phyloP scores from a whole-genome alignment of 2,113 vertebrate species.

The Verasper variegatus region DNA sequence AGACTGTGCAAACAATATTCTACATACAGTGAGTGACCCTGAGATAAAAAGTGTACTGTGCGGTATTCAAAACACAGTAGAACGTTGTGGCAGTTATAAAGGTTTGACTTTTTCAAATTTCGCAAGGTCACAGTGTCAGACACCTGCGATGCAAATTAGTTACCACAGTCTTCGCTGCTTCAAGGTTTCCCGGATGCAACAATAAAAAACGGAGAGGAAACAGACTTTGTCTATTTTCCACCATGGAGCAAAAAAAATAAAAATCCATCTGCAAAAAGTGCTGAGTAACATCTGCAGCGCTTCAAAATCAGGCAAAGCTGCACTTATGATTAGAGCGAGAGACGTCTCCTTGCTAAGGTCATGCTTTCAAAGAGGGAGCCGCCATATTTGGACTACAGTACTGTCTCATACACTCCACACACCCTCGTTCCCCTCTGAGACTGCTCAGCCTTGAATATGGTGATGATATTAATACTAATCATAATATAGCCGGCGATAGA shows the following conservation, averaged over 20 bases:
- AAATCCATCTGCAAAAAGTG: slow-evolving; percentile 47
- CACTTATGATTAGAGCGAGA: slow-evolving; percentile 48
- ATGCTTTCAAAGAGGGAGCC: slow-evolving; percentile 62
- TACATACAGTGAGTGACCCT: too few relatives aligned
- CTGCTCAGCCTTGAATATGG: slow-evolving; percentile 71
- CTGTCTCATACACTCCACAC: slow-evolving; percentile 46
- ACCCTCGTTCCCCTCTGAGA: slow-evolving; percentile 66
- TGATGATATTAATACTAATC: slow-evolving; percentile 84
- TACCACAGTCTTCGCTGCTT: slow-evolving; percentile 1
- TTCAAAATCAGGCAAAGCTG: slow-evolving; percentile 43
- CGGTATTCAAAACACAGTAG: background rate
- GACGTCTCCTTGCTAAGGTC: slow-evolving; percentile 68
- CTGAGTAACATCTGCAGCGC: slow-evolving; percentile 63
- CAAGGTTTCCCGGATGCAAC: slow-evolving; percentile 2
- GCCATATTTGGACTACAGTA: slow-evolving; percentile 65
- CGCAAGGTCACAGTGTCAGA: slow-evolving; percentile 3
- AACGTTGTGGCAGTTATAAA: background rate
- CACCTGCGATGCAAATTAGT: slow-evolving; percentile 28
- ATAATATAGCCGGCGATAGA: slow-evolving; percentile 77
- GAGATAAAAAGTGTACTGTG: background rate
- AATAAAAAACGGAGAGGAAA: slow-evolving; percentile 9
- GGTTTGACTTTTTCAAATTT: background rate
- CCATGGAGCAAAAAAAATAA: background rate
- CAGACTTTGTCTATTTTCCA: slow-evolving; percentile 35
- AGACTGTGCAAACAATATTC: too few relatives aligned